These are phyloP conservation scores for Stercorarius parasiticus DNA, from an alignment of 2,113 vertebrate genomes.

Conservation along the genomic window DNA sequence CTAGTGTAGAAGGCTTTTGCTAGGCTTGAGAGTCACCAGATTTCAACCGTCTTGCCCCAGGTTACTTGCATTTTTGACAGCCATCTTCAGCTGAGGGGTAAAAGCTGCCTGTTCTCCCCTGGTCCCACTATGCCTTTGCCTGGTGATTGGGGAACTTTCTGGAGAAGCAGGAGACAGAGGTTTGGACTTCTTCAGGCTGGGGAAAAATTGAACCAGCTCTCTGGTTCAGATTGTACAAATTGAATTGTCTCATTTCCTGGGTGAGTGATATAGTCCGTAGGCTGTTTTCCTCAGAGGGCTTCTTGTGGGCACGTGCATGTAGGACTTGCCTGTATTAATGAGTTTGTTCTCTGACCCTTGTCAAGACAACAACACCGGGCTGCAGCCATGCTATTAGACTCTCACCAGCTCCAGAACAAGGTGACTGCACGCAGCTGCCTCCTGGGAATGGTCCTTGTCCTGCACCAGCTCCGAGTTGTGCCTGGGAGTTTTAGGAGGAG, in stretches of 20 bases:
- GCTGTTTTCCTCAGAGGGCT: background rate
- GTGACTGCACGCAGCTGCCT: background rate
- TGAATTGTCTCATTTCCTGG: background rate
- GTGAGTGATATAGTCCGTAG: background rate
- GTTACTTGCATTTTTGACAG: background rate
- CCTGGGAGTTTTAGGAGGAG: background rate
- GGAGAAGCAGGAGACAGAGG: background rate
- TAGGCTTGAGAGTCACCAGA: background rate
- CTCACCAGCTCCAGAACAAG: background rate
- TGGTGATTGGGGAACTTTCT: background rate
- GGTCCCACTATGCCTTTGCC: background rate
- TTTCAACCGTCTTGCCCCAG: background rate
- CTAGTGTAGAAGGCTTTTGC: background rate
- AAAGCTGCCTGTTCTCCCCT: background rate
- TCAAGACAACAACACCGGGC: background rate
- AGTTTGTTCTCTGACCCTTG: background rate
- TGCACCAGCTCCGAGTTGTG: accelerated
- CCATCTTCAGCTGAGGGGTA: background rate
- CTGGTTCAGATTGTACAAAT: background rate
- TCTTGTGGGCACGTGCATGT: background rate
- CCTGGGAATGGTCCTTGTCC: background rate
- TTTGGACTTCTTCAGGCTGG: background rate
- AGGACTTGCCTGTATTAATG: background rate
- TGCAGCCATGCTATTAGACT: background rate
- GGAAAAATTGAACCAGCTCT: background rate